Conservation (phyloP, 1,140 invertebrate species). For the Drosophila repletoides region DNA sequence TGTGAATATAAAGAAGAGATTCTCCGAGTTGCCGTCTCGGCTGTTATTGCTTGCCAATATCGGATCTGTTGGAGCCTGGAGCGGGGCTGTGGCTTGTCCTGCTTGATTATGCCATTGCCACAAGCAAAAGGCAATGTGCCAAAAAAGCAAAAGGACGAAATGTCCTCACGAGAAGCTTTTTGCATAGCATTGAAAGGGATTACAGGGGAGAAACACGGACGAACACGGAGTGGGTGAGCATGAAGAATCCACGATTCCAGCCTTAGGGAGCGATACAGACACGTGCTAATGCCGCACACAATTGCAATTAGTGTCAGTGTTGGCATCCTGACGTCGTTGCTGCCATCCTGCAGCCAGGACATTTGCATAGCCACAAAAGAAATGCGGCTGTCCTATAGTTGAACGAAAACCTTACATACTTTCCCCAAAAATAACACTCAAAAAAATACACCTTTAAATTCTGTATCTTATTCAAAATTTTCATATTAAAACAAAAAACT, state of each 20-base stretch:
- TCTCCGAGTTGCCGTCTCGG: constrained; percentile 37
- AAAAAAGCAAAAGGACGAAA: constrained; percentile 36
- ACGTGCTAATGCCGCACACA: constrained; percentile 72
- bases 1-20: constrained; percentile 11
- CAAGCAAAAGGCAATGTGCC: constrained; percentile 44
- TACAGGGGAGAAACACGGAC: background rate
- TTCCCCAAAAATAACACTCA: background rate
- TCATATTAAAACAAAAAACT: no score
- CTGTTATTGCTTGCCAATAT: constrained; percentile 66
- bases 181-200: constrained; percentile 20
- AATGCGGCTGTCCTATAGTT: no score
- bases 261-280: constrained; percentile 39
- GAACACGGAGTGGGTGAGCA: background rate
- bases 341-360: constrained; percentile 41
- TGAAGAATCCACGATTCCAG: constrained; percentile 3
- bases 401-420: no score
- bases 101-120: constrained; percentile 71
- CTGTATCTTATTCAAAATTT: no score
- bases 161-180: constrained; percentile 58
- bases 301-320: constrained; percentile 79
- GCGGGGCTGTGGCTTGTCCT: constrained; percentile 50
- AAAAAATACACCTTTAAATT: no score
- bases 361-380: constrained; percentile 70
- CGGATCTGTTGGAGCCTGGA: constrained; percentile 16
- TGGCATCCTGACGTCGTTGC: constrained; percentile 39